Percentiles rank a stretch among this genome's conserved stretches.
Conservation (phyloP, 2,113 vertebrate species). For the Grantiella picta region DNA sequence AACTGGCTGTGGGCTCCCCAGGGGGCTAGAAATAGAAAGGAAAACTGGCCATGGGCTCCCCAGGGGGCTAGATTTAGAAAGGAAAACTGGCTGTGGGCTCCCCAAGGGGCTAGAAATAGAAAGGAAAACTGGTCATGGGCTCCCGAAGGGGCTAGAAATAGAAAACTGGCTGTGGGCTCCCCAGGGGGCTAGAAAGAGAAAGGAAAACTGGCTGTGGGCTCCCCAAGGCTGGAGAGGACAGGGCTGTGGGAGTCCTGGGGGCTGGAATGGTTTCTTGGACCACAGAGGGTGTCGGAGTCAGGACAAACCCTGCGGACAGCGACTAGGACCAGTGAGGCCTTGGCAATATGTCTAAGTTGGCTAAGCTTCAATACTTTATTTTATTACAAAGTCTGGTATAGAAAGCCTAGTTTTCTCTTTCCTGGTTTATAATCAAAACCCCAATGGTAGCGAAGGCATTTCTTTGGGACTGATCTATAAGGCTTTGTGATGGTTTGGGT, state of each 20-base stretch:
- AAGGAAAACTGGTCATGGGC: too few relatives aligned
- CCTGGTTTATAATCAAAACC: background rate
- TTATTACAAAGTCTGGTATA: background rate
- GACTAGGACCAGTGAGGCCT: too few relatives aligned
- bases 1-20: background rate
- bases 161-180: too few relatives aligned
- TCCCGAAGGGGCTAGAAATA: too few relatives aligned
- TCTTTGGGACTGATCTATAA: background rate
- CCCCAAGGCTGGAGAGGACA: background rate
- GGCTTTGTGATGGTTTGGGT: background rate
- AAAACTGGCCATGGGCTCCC: background rate
- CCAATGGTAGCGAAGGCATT: background rate
- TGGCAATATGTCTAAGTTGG: background rate
- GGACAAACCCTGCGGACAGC: accelerated
- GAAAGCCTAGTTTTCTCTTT: background rate
- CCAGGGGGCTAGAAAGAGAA: too few relatives aligned
- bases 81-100: too few relatives aligned
- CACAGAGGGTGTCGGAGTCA: accelerated
- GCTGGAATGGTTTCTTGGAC: background rate
- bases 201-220: background rate
- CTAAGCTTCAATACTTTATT: background rate
- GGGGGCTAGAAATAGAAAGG: too few relatives aligned
- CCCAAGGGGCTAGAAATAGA: too few relatives aligned
- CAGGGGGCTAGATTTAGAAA: too few relatives aligned
- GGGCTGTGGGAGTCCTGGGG: background rate